These are phyloP conservation scores for Oryzias melastigma DNA, from an alignment of 2,113 vertebrate genomes.

Conservation along the genomic window DNA sequence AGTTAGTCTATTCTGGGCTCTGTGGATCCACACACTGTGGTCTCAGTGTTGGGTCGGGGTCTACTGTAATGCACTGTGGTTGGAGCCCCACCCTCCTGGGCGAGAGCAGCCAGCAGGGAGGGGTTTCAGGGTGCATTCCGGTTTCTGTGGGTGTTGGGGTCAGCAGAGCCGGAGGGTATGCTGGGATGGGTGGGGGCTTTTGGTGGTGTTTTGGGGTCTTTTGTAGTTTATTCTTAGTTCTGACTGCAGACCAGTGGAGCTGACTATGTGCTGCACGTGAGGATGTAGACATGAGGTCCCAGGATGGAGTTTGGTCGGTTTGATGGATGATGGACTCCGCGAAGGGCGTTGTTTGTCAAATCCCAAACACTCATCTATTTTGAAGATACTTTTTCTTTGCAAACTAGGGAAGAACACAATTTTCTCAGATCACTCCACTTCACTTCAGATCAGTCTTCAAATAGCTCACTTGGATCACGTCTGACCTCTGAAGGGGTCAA, in stretches of 20 bases:
- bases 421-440: too few species aligned
- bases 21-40: background rate
- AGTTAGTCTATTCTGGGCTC: too few species aligned
- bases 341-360: background rate
- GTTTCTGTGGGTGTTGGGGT: background rate
- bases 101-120: slow-evolving; percentile 4
- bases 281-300: background rate
- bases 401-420: too few species aligned
- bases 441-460: too few species aligned
- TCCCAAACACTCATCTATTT: background rate
- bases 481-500: too few species aligned
- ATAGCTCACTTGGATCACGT: too few species aligned
- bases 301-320: background rate
- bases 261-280: background rate
- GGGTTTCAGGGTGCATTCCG: background rate
- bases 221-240: slow-evolving; percentile 16
- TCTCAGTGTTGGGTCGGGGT: background rate
- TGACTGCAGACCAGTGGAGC: background rate
- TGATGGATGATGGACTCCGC: background rate
- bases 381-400: background rate
- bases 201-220: slow-evolving; percentile 4
- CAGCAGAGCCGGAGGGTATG: background rate
- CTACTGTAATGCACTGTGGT: slow-evolving; percentile 22
- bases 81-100: slow-evolving; percentile 18
- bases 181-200: slow-evolving; percentile 1